These are phyloP conservation scores for Hylaea fasciaria DNA, from an alignment of 2,888 invertebrate species.

Conservation along the genomic window DNA sequence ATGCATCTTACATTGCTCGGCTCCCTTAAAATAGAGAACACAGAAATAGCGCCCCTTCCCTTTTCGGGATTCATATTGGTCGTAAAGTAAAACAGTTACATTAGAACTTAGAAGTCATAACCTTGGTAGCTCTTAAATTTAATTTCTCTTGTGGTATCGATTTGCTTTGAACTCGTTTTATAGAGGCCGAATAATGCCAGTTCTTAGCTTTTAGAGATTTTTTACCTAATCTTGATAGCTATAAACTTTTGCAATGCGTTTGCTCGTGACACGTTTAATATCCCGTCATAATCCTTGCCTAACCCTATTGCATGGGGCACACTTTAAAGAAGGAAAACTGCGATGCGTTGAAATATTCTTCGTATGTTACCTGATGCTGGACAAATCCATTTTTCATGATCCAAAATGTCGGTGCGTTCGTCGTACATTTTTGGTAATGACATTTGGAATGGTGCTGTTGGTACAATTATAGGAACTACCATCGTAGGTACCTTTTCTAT, in stretches of 20 bases:
- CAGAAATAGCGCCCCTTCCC: constrained; percentile 9
- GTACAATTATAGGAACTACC: too few species aligned
- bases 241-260: too few species aligned
- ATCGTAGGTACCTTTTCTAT: background rate
- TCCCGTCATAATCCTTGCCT: too few species aligned
- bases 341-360: too few species aligned
- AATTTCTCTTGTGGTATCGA: background rate
- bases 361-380: too few species aligned
- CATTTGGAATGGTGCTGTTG: too few species aligned
- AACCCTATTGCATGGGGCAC: too few species aligned
- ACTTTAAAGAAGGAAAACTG: too few species aligned
- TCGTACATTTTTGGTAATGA: too few species aligned
- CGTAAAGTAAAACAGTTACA: constrained; percentile 3
- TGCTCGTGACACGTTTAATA: too few species aligned
- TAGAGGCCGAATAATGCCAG: background rate
- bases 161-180: background rate
- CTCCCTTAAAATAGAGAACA: background rate
- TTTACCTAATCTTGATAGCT: background rate
- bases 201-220: background rate
- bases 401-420: too few species aligned
- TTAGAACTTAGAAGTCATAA: background rate
- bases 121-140: background rate
- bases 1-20: background rate
- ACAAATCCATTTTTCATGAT: too few species aligned
- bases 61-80: background rate